These are phyloP conservation scores for Chironomus riparius DNA, from an alignment of 2,888 invertebrate species.

Conservation along the genomic window DNA sequence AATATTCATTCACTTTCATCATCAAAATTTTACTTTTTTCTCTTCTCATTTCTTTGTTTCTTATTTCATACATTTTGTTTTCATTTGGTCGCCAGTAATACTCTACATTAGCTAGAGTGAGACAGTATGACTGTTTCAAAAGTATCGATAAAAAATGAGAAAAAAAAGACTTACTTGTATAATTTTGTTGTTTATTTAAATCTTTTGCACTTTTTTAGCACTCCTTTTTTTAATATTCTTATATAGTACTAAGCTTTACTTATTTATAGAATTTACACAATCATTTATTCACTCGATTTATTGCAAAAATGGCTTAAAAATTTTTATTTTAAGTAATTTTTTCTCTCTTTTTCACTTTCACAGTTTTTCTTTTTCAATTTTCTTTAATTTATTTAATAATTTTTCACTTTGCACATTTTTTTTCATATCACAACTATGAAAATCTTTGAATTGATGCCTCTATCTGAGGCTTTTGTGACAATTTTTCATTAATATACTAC, in stretches of 20 bases:
- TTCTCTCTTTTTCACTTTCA: background rate
- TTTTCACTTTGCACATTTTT: constrained; percentile 15
- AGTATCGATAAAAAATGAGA: background rate
- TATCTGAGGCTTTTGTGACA: background rate
- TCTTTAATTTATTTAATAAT: background rate
- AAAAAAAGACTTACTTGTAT: background rate
- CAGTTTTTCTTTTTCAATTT: background rate
- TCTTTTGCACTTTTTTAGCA: background rate
- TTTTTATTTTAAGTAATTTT: background rate
- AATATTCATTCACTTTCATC: constrained; percentile 24
- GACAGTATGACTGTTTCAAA: background rate
- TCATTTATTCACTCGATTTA: background rate
- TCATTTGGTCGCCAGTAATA: background rate
- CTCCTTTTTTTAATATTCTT: background rate
- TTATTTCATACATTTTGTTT: constrained; percentile 9
- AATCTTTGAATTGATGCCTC: background rate
- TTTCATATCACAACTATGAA: background rate
- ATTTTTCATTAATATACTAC: too few species aligned
- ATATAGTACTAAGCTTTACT: background rate
- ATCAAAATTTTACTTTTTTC: constrained; percentile 7
- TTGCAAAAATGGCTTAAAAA: background rate
- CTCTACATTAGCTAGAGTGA: background rate
- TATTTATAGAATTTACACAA: background rate
- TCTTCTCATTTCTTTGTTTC: constrained; percentile 13
- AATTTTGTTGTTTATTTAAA: background rate